phyloP scores from a whole-genome alignment of 2,113 vertebrate genomes.

The Pluvialis apricaria region DNA sequence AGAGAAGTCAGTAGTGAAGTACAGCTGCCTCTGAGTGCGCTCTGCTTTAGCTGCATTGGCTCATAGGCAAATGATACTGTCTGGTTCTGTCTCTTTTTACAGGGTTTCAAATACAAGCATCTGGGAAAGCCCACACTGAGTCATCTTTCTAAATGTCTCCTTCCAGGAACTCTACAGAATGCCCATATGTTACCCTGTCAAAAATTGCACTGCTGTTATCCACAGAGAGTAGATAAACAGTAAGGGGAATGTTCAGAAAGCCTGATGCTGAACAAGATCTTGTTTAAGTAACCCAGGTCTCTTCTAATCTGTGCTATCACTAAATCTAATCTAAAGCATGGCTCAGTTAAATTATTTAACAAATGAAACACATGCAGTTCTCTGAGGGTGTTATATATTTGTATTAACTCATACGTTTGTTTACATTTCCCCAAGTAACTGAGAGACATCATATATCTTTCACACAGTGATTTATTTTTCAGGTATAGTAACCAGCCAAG shows the following conservation, averaged over 20 bases:
- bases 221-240: background rate
- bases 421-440: background rate
- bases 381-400: background rate
- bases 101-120: background rate
- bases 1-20: background rate
- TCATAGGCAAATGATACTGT: background rate
- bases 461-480: background rate
- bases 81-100: background rate
- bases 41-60: background rate
- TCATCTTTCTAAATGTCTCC: slow-evolving; percentile 3
- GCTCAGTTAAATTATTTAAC: background rate
- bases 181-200: slow-evolving; percentile 34
- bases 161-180: slow-evolving; percentile 34
- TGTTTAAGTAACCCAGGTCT: background rate
- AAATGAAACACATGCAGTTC: background rate
- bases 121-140: slow-evolving; percentile 35
- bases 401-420: background rate
- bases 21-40: background rate
- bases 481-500: background rate
- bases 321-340: background rate
- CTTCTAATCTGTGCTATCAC: background rate
- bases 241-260: background rate
- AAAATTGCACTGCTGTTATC: background rate
- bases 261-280: background rate
- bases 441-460: background rate